phyloP scores from a whole-genome alignment of 2,113 vertebrate genomes.

The Mobula hypostoma region DNA sequence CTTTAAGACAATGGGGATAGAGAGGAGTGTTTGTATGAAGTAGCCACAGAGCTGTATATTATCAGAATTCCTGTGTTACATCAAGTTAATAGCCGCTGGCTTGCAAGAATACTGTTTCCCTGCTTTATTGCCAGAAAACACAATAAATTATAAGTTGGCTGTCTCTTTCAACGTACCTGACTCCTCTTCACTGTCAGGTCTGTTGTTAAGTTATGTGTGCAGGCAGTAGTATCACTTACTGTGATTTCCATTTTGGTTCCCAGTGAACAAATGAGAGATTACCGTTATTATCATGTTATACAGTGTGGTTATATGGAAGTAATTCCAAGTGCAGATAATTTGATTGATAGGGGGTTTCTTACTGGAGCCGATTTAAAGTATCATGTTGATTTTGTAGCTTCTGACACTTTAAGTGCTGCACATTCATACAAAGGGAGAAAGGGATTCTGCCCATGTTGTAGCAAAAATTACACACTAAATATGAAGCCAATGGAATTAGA shows the following conservation, averaged over 20 bases:
- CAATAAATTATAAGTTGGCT: constrained; percentile 13
- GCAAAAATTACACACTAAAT: not conserved
- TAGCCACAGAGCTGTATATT: not conserved
- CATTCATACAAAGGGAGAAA: not conserved
- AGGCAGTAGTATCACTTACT: not conserved
- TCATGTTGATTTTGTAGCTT: not conserved
- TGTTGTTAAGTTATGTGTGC: not conserved
- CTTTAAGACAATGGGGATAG: not conserved
- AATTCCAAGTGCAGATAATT: constrained; percentile 18
- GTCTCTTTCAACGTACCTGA: not conserved
- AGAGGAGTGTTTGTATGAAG: not conserved
- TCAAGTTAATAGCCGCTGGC: constrained; percentile 11
- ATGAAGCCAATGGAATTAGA: not conserved
- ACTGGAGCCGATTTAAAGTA: not conserved
- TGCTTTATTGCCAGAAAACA: not conserved
- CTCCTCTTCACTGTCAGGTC: not conserved
- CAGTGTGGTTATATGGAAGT: not conserved
- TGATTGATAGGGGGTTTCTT: not conserved
- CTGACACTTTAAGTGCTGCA: not conserved
- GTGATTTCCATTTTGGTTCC: not conserved
- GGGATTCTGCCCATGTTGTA: not conserved
- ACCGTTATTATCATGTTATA: constrained; percentile 13
- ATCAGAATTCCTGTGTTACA: not conserved
- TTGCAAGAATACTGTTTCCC: not conserved
- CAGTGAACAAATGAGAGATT: constrained; percentile 2